These are phyloP conservation scores for Chauna torquata DNA, from an alignment of 2,113 vertebrate genomes.

Conservation along the genomic window DNA sequence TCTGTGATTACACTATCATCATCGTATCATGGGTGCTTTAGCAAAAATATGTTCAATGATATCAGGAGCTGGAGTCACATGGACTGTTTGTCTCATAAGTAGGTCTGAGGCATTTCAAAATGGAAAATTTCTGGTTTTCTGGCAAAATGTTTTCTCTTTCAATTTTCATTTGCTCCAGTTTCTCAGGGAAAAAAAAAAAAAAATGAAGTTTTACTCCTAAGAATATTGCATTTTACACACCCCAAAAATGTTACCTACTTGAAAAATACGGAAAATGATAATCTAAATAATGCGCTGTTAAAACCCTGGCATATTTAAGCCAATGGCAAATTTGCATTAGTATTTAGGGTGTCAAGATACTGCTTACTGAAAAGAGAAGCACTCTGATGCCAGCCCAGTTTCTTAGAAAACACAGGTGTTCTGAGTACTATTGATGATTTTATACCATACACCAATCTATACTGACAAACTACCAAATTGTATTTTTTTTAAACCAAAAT, in stretches of 20 bases:
- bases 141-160: neutral
- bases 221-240: neutral
- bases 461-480: neutral
- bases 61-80: neutral
- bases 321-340: neutral
- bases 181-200: neutral
- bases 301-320: neutral
- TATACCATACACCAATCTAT: neutral
- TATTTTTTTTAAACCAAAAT: neutral
- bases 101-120: neutral
- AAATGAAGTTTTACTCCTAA: neutral
- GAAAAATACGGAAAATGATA: rapidly evolving
- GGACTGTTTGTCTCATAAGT: neutral
- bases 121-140: neutral
- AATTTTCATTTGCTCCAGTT: neutral
- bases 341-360: neutral
- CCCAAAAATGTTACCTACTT: neutral
- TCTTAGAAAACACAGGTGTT: neutral
- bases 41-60: neutral
- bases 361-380: neutral
- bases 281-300: neutral
- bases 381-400: neutral
- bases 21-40: neutral
- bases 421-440: neutral
- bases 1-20: neutral